Evolutionary conservation across 2,113 vertebrate species (phyloP).

Genomic region (Notechis scutatus): DNA sequence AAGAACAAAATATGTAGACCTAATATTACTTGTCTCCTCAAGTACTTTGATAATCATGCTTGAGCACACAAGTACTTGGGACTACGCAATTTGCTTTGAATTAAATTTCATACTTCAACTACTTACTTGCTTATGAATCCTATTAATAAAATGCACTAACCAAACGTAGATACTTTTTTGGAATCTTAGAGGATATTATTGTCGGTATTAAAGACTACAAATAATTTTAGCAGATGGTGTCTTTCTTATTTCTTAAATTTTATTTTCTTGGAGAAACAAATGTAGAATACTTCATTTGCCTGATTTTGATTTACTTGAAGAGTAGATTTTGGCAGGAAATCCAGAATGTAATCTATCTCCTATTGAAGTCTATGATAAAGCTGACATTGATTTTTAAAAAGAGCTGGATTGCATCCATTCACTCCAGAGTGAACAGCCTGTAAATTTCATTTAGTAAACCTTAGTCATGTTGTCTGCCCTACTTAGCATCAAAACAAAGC

Average conservation of each 20-base stretch:
- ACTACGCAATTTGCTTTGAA: neutral
- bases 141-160: neutral
- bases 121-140: neutral
- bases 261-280: neutral
- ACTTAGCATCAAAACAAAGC: constrained; percentile 27
- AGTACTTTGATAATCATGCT: neutral
- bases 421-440: constrained; percentile 17
- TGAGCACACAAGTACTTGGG: neutral
- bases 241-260: neutral
- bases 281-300: constrained; percentile 6
- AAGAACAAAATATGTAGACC: neutral
- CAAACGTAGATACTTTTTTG: neutral
- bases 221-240: neutral
- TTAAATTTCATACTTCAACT: neutral
- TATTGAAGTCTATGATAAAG: constrained; percentile 22
- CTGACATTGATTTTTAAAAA: constrained; percentile 21
- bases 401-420: constrained; percentile 18
- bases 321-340: constrained; percentile 30
- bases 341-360: constrained; percentile 19
- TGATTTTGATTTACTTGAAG: constrained; percentile 13
- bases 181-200: neutral
- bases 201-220: constrained; percentile 1
- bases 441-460: constrained; percentile 20
- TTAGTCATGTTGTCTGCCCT: constrained; percentile 8
- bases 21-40: neutral